Evolutionary conservation across 2,888 invertebrate genomes (phyloP).

Genomic region (Pollenia amentaria): DNA sequence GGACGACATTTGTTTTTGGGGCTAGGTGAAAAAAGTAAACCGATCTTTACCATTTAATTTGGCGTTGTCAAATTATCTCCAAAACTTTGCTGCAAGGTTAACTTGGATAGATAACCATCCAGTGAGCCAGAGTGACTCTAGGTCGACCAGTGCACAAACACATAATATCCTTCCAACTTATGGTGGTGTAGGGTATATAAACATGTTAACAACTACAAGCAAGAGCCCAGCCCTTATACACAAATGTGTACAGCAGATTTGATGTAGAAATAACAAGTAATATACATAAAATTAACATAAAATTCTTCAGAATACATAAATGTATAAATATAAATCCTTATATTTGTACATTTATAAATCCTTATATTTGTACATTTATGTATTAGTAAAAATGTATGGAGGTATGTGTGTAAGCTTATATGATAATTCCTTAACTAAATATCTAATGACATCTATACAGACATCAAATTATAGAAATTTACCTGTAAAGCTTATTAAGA

Average conservation of each 20-base stretch:
- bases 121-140: no score
- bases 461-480: conserved; percentile 32
- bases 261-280: conserved; percentile 16
- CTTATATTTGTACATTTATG: neutral
- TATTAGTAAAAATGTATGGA: no score
- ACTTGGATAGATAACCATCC: no score
- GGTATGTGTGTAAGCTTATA: neutral
- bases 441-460: conserved; percentile 22
- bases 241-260: neutral
- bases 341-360: neutral
- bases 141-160: no score
- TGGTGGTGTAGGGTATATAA: neutral
- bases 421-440: conserved; percentile 12
- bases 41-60: no score
- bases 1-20: no score
- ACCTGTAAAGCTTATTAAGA: conserved; percentile 6
- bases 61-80: no score
- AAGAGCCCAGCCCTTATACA: neutral
- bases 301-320: conserved; percentile 17
- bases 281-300: conserved; percentile 43
- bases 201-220: conserved; percentile 11
- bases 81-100: no score
- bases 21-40: no score
- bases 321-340: conserved; percentile 9
- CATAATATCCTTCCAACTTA: no score